phyloP scores from a whole-genome alignment of 2,888 invertebrate species.

The Xestia c-nigrum region DNA sequence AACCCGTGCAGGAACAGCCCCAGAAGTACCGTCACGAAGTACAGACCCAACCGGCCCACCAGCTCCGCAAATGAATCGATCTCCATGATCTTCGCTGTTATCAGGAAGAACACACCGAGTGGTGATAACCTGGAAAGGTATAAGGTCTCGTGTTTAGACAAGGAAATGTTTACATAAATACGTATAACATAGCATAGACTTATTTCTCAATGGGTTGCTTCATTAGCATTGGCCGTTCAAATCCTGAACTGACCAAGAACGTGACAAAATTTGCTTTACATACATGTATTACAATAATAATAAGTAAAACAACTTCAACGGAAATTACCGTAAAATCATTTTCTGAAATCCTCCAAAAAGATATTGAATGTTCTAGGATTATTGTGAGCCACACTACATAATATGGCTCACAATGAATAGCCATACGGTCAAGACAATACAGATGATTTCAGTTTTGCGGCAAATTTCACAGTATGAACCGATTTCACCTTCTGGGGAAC shows the following conservation, averaged over 20 bases:
- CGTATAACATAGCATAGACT: neutral
- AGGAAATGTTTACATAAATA: neutral
- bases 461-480: neutral
- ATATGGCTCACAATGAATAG: too few relatives aligned
- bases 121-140: constrained; percentile 94
- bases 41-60: constrained; percentile 96
- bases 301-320: too few relatives aligned
- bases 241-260: neutral
- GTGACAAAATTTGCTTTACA: neutral
- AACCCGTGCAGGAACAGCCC: constrained; percentile 98
- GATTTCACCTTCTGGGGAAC: neutral
- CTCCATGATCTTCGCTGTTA: constrained; percentile 97
- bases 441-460: neutral
- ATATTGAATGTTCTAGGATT: neutral
- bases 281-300: too few relatives aligned
- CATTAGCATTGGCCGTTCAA: neutral
- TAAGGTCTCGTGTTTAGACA: neutral
- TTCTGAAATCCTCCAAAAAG: neutral
- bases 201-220: neutral
- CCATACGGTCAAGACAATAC: neutral
- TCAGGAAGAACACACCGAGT: constrained; percentile 96
- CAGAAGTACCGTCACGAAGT: constrained; percentile 97
- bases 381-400: neutral
- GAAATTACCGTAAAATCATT: neutral
- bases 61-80: constrained; percentile 96